Evolutionary conservation across 2,888 invertebrate species (phyloP).

Genomic region (Eulithis prunata): DNA sequence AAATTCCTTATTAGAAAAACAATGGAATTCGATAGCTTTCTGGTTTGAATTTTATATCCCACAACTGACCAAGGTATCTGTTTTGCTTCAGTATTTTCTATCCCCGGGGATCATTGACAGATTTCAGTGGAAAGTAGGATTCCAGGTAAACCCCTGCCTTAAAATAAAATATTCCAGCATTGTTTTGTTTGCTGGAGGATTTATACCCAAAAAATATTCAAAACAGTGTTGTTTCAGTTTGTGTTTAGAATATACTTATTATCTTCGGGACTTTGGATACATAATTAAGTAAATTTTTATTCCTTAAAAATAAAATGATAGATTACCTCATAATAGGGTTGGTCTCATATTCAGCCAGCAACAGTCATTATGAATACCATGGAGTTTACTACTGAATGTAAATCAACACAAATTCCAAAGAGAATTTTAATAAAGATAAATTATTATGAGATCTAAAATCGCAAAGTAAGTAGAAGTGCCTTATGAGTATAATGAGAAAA

Average conservation of each 20-base stretch:
- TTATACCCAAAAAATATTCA: constrained; percentile 1
- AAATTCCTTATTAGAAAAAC: not conserved
- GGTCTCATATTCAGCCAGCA: no score
- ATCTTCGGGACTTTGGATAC: not conserved
- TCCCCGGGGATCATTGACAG: constrained; percentile 27
- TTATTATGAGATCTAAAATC: constrained; percentile 24
- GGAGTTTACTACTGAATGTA: constrained; percentile 15
- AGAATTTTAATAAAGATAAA: constrained; percentile 16
- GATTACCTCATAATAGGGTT: not conserved
- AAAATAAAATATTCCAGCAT: constrained; percentile 34
- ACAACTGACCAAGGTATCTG: constrained; percentile 9
- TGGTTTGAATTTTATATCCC: not conserved
- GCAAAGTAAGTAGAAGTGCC: constrained; percentile 24
- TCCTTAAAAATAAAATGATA: not conserved
- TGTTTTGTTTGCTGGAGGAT: constrained; percentile 29
- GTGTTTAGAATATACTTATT: constrained; percentile 14
- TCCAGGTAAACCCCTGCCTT: constrained; percentile 17
- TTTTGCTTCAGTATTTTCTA: constrained; percentile 16
- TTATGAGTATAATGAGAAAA: constrained; percentile 36
- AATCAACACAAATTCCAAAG: constrained; percentile 13
- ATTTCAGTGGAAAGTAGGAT: constrained; percentile 26
- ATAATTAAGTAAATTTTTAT: not conserved
- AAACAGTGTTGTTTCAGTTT: constrained; percentile 19
- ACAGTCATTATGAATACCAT: not conserved
- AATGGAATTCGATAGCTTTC: not conserved